Conservation (phyloP, 2,113 vertebrate genomes). For the Pithys albifrons region DNA sequence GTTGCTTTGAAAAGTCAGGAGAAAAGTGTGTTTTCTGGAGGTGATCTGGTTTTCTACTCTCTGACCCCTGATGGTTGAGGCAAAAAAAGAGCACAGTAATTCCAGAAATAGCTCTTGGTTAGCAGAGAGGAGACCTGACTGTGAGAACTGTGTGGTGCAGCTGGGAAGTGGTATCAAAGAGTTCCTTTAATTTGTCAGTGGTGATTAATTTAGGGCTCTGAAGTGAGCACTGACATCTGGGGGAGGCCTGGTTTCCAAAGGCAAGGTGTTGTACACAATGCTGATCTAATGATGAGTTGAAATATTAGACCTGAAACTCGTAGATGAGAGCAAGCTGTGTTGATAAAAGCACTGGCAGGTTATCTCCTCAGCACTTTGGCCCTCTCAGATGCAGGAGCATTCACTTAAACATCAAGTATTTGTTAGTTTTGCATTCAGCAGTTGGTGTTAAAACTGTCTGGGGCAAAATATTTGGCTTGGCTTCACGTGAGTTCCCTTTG, state of each 20-base stretch:
- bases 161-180: not conserved
- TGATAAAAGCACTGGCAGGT: not conserved
- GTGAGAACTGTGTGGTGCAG: not conserved
- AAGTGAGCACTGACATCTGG: not conserved
- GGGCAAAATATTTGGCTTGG: not conserved
- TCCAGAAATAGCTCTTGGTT: not conserved
- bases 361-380: not conserved
- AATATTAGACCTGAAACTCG: not conserved
- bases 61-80: not conserved
- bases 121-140: not conserved
- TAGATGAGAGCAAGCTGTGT: not conserved
- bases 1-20: not conserved
- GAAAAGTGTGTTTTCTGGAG: not conserved
- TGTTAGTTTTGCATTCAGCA: not conserved
- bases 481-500: not conserved
- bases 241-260: slow-evolving; percentile 3
- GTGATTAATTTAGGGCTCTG: not conserved
- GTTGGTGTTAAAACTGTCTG: not conserved
- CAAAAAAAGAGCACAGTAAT: not conserved
- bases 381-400: not conserved
- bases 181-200: not conserved
- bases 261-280: not conserved
- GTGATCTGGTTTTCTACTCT: not conserved
- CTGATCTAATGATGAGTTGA: not conserved
- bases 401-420: not conserved